A percentile compares a stretch with the other conserved stretches of the same genome.
phyloP scores from a whole-genome alignment of 2,888 invertebrate species.

The Dryococelus australis region DNA sequence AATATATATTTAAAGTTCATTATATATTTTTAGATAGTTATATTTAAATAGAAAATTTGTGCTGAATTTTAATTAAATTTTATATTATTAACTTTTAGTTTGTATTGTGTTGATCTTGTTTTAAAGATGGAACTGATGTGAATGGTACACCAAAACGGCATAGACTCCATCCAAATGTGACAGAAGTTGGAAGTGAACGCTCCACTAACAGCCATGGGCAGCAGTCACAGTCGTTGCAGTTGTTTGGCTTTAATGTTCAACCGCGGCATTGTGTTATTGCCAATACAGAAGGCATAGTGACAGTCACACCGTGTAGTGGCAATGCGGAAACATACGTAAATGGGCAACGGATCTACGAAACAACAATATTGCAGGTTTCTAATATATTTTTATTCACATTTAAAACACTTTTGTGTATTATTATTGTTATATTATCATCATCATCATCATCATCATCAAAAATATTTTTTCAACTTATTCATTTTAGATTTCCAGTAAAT shows the following conservation, averaged over 20 bases:
- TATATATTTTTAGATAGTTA: too few relatives aligned
- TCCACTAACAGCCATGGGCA: slow-evolving; percentile 58
- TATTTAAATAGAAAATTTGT: too few relatives aligned
- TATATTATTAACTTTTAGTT: neutral
- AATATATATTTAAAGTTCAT: too few relatives aligned
- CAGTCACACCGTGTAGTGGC: slow-evolving; percentile 90
- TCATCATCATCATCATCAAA: too few relatives aligned
- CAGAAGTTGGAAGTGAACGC: slow-evolving; percentile 81
- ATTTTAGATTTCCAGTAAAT: too few relatives aligned
- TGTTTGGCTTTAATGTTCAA: slow-evolving; percentile 91
- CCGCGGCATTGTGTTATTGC: slow-evolving; percentile 95
- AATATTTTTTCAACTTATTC: too few relatives aligned
- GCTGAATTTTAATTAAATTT: neutral
- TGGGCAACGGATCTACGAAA: slow-evolving; percentile 89
- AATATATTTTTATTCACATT: neutral
- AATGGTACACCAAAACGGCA: slow-evolving; percentile 61
- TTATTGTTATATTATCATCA: too few relatives aligned
- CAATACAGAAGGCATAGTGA: slow-evolving; percentile 88
- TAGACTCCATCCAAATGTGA: slow-evolving; percentile 68
- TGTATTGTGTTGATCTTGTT: slow-evolving; percentile 18
- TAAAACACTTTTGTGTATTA: too few relatives aligned
- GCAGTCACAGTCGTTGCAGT: slow-evolving; percentile 67
- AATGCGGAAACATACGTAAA: slow-evolving; percentile 96
- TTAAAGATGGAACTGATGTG: slow-evolving; percentile 63
- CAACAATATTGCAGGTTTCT: slow-evolving; percentile 83